These are phyloP conservation scores for Cyprinodon tularosa DNA, from an alignment of 2,113 vertebrate species.

Conservation along the genomic window DNA sequence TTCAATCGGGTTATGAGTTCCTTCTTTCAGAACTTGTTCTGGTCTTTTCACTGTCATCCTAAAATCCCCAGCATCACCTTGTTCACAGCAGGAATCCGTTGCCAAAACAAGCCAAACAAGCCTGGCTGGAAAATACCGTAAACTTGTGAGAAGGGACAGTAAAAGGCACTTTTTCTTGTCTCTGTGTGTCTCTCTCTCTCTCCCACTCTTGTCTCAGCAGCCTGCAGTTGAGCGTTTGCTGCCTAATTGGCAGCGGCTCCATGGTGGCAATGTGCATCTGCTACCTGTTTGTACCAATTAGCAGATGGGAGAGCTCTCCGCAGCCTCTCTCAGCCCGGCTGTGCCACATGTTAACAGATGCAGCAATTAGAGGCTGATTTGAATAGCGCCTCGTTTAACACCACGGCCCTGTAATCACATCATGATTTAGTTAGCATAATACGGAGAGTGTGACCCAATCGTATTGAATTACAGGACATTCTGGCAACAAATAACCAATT, in stretches of 20 bases:
- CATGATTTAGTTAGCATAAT: constrained; percentile 66
- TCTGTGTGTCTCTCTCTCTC: constrained; percentile 14
- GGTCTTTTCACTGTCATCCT: constrained; percentile 29
- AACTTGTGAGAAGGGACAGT: constrained; percentile 10
- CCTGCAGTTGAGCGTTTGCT: constrained; percentile 62
- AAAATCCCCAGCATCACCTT: constrained; percentile 20
- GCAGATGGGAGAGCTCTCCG: constrained; percentile 79
- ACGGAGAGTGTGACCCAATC: constrained; percentile 48
- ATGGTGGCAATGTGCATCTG: constrained; percentile 76
- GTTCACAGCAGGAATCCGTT: constrained; percentile 37
- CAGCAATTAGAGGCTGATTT: constrained; percentile 90
- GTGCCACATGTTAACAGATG: constrained; percentile 86
- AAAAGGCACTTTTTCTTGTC: constrained; percentile 35
- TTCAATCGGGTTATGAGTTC: constrained; percentile 50
- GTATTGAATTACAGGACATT: constrained; percentile 44
- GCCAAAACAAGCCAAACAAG: constrained; percentile 39
- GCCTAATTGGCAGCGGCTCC: constrained; percentile 78
- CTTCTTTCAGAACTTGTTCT: constrained; percentile 39
- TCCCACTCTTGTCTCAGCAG: constrained; percentile 16
- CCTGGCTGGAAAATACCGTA: constrained; percentile 41
- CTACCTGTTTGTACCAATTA: constrained; percentile 86
- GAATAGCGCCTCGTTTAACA: constrained; percentile 89
- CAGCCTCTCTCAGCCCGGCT: constrained; percentile 77
- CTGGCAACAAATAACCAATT: constrained; percentile 39
- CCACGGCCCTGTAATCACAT: constrained; percentile 85